A percentile compares a stretch with the other conserved stretches of the same genome.
Evolutionary conservation across 92 coral and sea anemone species (phyloP).

Genomic region (Porites lobata): DNA sequence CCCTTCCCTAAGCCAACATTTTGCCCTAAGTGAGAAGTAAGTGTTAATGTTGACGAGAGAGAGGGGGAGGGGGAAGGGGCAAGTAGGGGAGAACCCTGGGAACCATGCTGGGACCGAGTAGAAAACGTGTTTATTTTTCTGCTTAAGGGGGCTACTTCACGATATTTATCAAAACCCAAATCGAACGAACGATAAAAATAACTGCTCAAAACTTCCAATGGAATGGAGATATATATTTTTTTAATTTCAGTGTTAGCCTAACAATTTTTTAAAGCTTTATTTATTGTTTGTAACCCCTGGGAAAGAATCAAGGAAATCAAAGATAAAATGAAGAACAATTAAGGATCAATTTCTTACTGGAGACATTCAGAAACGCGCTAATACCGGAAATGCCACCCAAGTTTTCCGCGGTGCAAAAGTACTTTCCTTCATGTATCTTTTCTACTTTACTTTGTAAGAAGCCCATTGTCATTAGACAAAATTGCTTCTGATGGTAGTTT

Average conservation of each 20-base stretch:
- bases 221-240: no score
- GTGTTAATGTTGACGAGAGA: not conserved
- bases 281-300: no score
- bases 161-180: not conserved
- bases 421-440: slow-evolving; percentile 91
- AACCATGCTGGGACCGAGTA: no score
- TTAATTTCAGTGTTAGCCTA: no score
- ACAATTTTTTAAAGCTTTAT: no score
- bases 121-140: not conserved
- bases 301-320: no score
- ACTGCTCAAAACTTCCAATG: no score
- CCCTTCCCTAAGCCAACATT: no score
- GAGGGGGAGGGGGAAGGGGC: not conserved
- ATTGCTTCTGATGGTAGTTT: slow-evolving; percentile 82
- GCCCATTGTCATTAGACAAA: slow-evolving; percentile 72
- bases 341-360: slow-evolving; percentile 58
- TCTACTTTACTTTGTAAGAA: slow-evolving; percentile 75
- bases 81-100: no score
- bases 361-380: slow-evolving; percentile 84
- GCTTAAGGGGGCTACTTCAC: not conserved
- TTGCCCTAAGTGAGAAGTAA: no score
- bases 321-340: not conserved
- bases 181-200: no score
- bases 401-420: slow-evolving; percentile 93
- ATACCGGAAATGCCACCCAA: slow-evolving; percentile 85